These are phyloP conservation scores for Hemiprocne comata DNA, from an alignment of 2,113 vertebrate species.

Conservation along the genomic window DNA sequence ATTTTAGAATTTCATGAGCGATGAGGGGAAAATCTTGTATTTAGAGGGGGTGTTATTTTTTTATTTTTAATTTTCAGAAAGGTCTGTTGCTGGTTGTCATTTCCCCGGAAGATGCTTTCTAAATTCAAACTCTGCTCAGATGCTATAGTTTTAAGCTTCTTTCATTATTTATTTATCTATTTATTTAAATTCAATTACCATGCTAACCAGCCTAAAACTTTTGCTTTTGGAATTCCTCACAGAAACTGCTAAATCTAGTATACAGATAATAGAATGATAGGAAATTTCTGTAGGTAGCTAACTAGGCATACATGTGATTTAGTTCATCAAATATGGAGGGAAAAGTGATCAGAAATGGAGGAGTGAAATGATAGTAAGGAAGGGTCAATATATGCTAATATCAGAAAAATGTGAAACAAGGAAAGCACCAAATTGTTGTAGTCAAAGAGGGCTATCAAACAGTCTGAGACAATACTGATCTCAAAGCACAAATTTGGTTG, in stretches of 20 bases:
- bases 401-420: not conserved
- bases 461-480: not conserved
- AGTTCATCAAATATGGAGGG: not conserved
- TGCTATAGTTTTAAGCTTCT: not conserved
- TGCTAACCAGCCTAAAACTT: not conserved
- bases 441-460: not conserved
- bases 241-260: not conserved
- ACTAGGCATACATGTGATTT: not conserved
- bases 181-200: not conserved
- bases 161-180: too few species aligned
- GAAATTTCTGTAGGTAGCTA: not conserved
- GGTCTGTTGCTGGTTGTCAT: not conserved
- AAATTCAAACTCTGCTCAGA: not conserved
- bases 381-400: not conserved
- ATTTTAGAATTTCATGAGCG: not conserved
- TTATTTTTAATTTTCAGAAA: not conserved
- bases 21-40: not conserved
- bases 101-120: not conserved
- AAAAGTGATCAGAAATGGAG: not conserved
- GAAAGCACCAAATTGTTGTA: not conserved
- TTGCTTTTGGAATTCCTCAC: not conserved
- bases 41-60: not conserved
- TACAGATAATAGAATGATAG: not conserved
- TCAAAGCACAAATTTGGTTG: not conserved
- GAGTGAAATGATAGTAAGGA: not conserved